Percentiles rank a stretch among this genome's conserved stretches.
Evolutionary conservation across 2,797 vertebrate genomes (phyloP).

Genomic region (Sitta carolinensis): DNA sequence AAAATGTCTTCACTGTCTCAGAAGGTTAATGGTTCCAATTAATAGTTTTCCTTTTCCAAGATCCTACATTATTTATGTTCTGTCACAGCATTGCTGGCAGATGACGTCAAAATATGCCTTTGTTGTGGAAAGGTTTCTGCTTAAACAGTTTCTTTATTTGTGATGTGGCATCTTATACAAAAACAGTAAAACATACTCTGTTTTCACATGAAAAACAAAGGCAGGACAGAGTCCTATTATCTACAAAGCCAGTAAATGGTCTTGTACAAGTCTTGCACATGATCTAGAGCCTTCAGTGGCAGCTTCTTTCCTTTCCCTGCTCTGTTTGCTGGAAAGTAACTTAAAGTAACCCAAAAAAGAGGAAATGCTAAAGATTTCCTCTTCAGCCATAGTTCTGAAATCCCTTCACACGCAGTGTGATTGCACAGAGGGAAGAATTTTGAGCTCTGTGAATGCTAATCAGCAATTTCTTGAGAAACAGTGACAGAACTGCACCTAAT

Average conservation of each 20-base stretch:
- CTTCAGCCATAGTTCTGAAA: neutral
- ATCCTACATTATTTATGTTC: neutral
- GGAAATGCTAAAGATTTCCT: neutral
- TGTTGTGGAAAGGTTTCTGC: slow-evolving; percentile 37
- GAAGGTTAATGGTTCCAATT: slow-evolving; percentile 19
- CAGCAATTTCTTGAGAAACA: neutral
- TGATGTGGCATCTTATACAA: slow-evolving; percentile 4
- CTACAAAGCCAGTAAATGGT: neutral
- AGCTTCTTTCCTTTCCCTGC: neutral
- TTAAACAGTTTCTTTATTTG: slow-evolving; percentile 17
- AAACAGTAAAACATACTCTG: neutral
- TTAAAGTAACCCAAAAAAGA: neutral
- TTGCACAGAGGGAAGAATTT: neutral
- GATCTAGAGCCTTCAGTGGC: neutral
- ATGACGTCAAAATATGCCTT: neutral
- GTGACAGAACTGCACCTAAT: neutral
- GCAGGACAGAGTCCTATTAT: neutral
- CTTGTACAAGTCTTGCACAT: neutral
- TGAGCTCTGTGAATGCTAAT: neutral
- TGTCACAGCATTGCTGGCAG: slow-evolving; percentile 11
- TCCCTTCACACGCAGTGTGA: neutral
- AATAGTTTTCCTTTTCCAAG: neutral
- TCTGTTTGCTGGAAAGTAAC: neutral
- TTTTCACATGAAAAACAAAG: slow-evolving; percentile 22
- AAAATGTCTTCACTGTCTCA: slow-evolving; percentile 10